These are phyloP conservation scores for Pseudocheirus occidentalis DNA, from an alignment of 2,797 vertebrate genomes.

Conservation along the genomic window DNA sequence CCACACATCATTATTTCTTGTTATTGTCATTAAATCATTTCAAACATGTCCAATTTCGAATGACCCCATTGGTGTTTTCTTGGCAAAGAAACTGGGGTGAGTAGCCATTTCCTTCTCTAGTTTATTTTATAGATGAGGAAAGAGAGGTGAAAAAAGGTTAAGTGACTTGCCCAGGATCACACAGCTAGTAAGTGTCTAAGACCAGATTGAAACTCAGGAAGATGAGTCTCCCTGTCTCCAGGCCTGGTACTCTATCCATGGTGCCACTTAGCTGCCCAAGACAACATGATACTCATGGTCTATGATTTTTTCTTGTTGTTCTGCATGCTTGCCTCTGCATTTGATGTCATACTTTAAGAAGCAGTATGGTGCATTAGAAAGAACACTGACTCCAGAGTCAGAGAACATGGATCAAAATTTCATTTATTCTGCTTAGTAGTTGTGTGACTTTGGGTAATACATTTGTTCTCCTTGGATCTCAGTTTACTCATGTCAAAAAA, in stretches of 20 bases:
- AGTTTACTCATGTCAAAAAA: neutral
- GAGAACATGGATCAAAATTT: neutral
- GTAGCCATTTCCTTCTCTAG: neutral
- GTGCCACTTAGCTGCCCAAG: neutral
- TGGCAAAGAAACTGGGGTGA: neutral
- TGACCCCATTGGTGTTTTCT: neutral
- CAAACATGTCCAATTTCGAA: neutral
- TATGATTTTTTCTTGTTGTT: neutral
- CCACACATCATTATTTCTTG: neutral
- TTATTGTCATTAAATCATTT: neutral
- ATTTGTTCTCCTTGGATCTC: neutral
- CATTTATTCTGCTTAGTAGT: neutral
- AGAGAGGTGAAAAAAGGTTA: neutral
- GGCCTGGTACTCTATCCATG: neutral
- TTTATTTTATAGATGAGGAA: neutral
- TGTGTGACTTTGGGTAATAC: neutral
- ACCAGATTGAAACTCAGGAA: neutral
- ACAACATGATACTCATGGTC: neutral
- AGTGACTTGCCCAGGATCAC: neutral
- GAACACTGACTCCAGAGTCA: neutral
- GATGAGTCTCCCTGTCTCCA: neutral
- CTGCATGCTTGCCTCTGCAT: neutral
- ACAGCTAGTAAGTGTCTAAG: neutral
- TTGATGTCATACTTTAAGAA: neutral
- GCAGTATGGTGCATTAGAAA: neutral